These are phyloP conservation scores for Cheilinus undulatus DNA, from an alignment of 2,113 vertebrate genomes.

Conservation along the genomic window DNA sequence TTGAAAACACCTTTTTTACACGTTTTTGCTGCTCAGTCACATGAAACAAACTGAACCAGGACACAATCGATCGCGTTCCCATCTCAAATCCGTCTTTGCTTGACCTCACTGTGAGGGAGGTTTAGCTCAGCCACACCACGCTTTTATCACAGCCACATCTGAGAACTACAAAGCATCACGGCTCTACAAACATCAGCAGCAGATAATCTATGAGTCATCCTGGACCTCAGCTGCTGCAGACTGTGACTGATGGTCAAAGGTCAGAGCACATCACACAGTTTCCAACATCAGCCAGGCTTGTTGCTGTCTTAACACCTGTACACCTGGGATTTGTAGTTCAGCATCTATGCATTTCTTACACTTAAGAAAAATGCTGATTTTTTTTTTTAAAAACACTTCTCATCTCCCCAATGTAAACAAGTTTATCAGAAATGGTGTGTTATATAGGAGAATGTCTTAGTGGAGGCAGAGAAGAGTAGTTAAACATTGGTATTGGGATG, in stretches of 20 bases:
- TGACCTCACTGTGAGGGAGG: slow-evolving; percentile 24
- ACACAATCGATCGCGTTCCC: background rate
- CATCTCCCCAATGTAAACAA: too few species aligned
- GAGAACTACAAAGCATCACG: slow-evolving; percentile 25
- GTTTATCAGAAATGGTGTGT: too few species aligned
- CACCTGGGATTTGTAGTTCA: background rate
- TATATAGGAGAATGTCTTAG: too few species aligned
- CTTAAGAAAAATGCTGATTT: background rate
- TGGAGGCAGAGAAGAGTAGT: too few species aligned
- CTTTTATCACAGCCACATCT: slow-evolving; percentile 38
- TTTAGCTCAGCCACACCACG: background rate
- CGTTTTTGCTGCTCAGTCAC: background rate
- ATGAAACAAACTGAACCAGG: slow-evolving; percentile 20
- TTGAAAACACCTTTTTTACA: background rate
- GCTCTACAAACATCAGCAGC: slow-evolving; percentile 10
- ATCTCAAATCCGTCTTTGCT: slow-evolving; percentile 16
- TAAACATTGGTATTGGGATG: too few species aligned
- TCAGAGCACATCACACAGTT: slow-evolving; percentile 22
- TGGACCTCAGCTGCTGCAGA: slow-evolving; percentile 14
- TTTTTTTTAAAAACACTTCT: too few species aligned
- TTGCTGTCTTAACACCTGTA: slow-evolving; percentile 19
- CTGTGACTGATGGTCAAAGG: slow-evolving; percentile 29
- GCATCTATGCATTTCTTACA: background rate
- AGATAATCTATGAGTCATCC: slow-evolving; percentile 28
- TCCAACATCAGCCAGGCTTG: slow-evolving; percentile 1